phyloP scores from a whole-genome alignment of 2,888 invertebrate genomes.

The Ceramica pisi region DNA sequence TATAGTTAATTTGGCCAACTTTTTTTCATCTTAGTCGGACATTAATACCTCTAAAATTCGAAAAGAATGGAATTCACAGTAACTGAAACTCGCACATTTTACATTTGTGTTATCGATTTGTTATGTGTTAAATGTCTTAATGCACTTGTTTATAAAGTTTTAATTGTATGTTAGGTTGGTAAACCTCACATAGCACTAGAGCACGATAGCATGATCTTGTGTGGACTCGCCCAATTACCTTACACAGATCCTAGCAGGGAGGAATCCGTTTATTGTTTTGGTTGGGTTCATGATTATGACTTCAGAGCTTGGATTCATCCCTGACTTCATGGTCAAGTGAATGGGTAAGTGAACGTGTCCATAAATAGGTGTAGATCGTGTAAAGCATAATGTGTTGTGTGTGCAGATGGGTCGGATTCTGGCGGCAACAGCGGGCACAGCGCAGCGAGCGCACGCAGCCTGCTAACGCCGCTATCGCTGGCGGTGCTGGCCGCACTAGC shows the following conservation, averaged over 20 bases:
- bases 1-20: not conserved
- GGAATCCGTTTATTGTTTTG: conserved; percentile 1
- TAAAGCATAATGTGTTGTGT: conserved; percentile 61
- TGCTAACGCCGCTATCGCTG: conserved; percentile 54
- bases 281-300: not conserved
- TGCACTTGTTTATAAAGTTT: conserved; percentile 59
- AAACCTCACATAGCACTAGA: conserved; percentile 51
- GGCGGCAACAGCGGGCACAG: conserved; percentile 71
- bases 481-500: conserved; percentile 57
- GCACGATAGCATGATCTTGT: conserved; percentile 36
- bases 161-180: conserved; percentile 39
- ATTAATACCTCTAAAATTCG: not conserved
- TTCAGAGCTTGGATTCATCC: conserved; percentile 2
- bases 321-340: not conserved
- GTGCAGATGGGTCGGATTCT: conserved; percentile 72
- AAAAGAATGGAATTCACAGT: conserved; percentile 39
- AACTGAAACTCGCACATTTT: conserved; percentile 52
- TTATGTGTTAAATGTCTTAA: conserved; percentile 62
- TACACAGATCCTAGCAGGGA: not conserved
- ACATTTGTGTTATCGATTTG: conserved; percentile 52
- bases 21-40: no score
- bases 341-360: conserved; percentile 30
- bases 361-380: conserved; percentile 36
- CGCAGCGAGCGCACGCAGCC: conserved; percentile 57
- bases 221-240: conserved; percentile 20